Conservation (phyloP, 2,797 vertebrate genomes). For the Thalassophryne amazonica region DNA sequence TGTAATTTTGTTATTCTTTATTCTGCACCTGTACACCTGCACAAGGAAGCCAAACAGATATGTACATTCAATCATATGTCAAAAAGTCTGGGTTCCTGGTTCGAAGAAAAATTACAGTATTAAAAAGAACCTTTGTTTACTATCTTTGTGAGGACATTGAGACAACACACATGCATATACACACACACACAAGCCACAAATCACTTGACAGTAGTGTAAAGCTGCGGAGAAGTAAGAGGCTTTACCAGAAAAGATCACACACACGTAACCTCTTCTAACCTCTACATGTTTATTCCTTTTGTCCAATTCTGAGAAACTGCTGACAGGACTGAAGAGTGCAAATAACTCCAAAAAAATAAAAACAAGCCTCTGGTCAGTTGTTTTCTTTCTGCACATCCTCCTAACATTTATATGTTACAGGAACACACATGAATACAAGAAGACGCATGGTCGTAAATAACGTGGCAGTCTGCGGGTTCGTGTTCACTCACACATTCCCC, state of each 20-base stretch:
- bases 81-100: too few species aligned
- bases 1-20: too few species aligned
- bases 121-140: constrained; percentile 6
- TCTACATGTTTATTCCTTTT: constrained; percentile 37
- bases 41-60: too few species aligned
- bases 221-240: constrained; percentile 49
- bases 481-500: constrained; percentile 31
- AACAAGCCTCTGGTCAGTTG: constrained; percentile 27
- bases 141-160: constrained; percentile 31
- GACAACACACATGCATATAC: constrained; percentile 20
- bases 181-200: constrained; percentile 38
- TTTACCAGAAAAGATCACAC: constrained; percentile 62
- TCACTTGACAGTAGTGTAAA: constrained; percentile 56
- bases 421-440: constrained; percentile 1
- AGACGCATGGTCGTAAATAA: not conserved
- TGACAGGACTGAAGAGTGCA: constrained; percentile 25
- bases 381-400: not conserved
- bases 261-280: constrained; percentile 17
- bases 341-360: constrained; percentile 30
- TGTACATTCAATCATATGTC: too few species aligned
- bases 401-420: not conserved
- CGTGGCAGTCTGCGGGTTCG: constrained; percentile 16
- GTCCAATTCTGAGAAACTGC: constrained; percentile 40
- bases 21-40: too few species aligned
- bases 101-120: too few species aligned